Evolutionary conservation across 2,797 vertebrate species (phyloP), one percentile per base, ranked within the genome.

Genomic region (Halcyon badia): DNA sequence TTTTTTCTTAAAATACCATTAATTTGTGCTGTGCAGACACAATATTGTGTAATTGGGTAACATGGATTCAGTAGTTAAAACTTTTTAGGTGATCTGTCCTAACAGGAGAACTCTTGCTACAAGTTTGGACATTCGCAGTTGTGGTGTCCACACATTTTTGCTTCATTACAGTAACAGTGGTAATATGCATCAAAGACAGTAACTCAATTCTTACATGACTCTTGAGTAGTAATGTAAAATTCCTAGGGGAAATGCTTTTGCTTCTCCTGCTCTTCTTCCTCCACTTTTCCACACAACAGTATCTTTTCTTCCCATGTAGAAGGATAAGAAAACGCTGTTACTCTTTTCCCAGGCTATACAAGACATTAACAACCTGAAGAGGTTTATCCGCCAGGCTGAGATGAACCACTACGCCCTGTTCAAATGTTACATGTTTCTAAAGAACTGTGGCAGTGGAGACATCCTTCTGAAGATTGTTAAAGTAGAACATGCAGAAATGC

Each of bases 301-400:
- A n/a, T 51, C 28, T n/a, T 76, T 62, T 33, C 5, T 18, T 86
- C 25, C 46, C 24, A 5, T 1, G 6, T 2, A 48, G 52, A 58
- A 87, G 26, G 56, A 3, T 79, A 68, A 70, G 42, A 18, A 73
- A 28, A 79, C 24, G 48, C 72, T 70, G 25, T 77, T 81, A 1
- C 88, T 97, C 60, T 94, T 83, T 95, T 90, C 51, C 28, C 98
- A 99, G 99, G 99, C 99, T 75, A 99, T 99, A 89, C 99, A 99
- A 98, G 99, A 99, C 97, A 99, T 99, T 98, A 99, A 99, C 98
- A 99, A 99, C 97, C 98, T 99, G 97, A 99, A 99, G 98, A 98
- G 99, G 46, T 99, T 99, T 56, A 99, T 99, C 97, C 99, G 99
- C 2, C 99, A 99, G 98, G 99, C 99, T 2, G 99, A 99, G 98